phyloP scores from a whole-genome alignment of 2,113 vertebrate genomes.

The Oncorhynchus kisutch region DNA sequence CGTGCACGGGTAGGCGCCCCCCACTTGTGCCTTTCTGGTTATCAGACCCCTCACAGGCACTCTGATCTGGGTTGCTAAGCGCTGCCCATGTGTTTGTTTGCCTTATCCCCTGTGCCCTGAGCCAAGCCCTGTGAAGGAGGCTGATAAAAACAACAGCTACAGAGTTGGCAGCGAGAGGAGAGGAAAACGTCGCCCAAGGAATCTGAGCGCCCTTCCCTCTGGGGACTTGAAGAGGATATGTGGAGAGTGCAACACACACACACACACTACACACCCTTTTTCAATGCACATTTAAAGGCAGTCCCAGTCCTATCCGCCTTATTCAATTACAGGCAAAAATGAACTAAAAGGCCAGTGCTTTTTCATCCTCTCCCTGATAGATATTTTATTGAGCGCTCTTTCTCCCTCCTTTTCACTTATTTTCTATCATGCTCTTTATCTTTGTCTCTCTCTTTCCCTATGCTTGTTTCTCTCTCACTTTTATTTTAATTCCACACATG shows the following conservation, averaged over 20 bases:
- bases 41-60: constrained; percentile 73
- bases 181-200: constrained; percentile 45
- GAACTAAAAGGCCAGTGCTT: too few species aligned
- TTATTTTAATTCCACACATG: too few species aligned
- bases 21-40: constrained; percentile 68
- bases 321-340: neutral
- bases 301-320: too few species aligned
- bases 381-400: too few species aligned
- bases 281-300: too few species aligned
- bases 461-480: too few species aligned
- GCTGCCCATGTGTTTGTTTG: constrained; percentile 69
- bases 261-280: too few species aligned
- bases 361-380: neutral
- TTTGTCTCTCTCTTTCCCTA: neutral
- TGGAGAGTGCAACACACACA: neutral
- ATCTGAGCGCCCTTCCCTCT: constrained; percentile 63
- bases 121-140: constrained; percentile 58
- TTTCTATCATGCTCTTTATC: neutral
- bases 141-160: constrained; percentile 67
- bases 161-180: constrained; percentile 41
- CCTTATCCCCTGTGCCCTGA: constrained; percentile 46
- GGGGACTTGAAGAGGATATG: constrained; percentile 25
- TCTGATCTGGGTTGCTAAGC: constrained; percentile 66
- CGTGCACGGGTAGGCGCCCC: neutral
- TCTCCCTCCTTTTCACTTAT: neutral